Evolutionary conservation across 1,140 invertebrate species (phyloP), one percentile per base, ranked within the genome.

Genomic region (Mactra quadrangularis): DNA sequence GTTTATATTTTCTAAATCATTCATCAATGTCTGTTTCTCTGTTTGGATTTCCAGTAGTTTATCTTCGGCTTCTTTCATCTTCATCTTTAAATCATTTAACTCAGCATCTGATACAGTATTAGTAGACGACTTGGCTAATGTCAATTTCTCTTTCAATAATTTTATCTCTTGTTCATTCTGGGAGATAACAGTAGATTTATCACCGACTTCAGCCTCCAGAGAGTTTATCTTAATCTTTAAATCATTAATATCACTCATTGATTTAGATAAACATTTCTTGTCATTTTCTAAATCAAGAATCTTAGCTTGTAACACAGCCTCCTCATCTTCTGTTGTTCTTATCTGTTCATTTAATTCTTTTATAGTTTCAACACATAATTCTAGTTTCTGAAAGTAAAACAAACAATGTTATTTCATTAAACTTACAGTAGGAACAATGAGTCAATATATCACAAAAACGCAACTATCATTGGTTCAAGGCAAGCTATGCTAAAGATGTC

Each of bases 171-270:
- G 33, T 55, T 72, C 70, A 72, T 47, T 55, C 13, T 38, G 35
- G 0, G 29, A 3, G 15, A 72, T 25, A 4, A 17, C 17, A 0
- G 53, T 31, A 13, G 38, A 38, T 13, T 57, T 55, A 35, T 41
- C 50, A 38, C 1, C 27, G 25, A 52, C 27, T 25, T 78, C 76
- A 25, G 31, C 33, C 35, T 78, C 62, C 29, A 78, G 19, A 27
- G 15, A 52, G 13, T 78, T 62, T 25, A 78, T n/a, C 55, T 57
- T 72, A 19, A 55, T 50, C 70, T 72, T 72, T 1, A 72, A 25
- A 13, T 35, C 13, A 27, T 72, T 19, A 25, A 35, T 72, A 17
- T 72, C 70, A 35, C 15, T 9, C 17, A 38, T 25, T 7, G 52
- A 22, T 25, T 57, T 35, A 45, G 3, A 31, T 31, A 25, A 4